Evolutionary conservation across 2,113 vertebrate genomes (phyloP), one percentile per base, ranked within the genome.

Genomic region (Tachuris rubrigastra): DNA sequence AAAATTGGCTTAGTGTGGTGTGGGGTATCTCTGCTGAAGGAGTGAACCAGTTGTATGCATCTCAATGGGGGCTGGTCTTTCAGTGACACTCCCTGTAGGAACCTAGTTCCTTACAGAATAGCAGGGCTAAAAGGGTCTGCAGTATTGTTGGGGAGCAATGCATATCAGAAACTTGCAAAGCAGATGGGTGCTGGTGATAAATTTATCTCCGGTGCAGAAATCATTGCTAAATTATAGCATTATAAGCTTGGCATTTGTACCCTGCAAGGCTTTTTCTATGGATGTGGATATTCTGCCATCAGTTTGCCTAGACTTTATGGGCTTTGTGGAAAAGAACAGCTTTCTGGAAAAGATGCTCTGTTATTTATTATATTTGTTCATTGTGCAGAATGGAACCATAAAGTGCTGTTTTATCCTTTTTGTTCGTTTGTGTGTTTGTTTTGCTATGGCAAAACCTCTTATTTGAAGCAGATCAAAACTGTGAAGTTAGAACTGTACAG

Each of bases 211-310:
- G 93, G 74, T 67, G 67, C 2, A 0, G 87, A 88, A 88, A 63
- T 83, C 37, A 8, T 47, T 55, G 42, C 67, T 83, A 42, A 91
- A 76, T 94, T 69, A 73, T 0, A 37, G 53, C 27, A 11, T 74
- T 56, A n/a, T 63, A 62, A 80, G 71, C 69, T 53, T 62, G 67
- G 50, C 41, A 67, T 76, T 93, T 94, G 71, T 85, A 59, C 30
- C 63, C 30, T 14, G 46, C 1, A 18, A 67, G 85, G 22, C 91
- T 91, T 91, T 72, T 71, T 35, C 67, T 69, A 2, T 65, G 30
- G n/a, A 71, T 59, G 41, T 46, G 59, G 56, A 37, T 77, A 19
- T 66, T 83, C 63, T 79, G 35, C 28, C 21, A 5, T 68, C 50
- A 50, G 60, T 2, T 1, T 56, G 37, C 63, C 63, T 69, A 30